A percentile compares a stretch with the other conserved stretches of the same genome.
Conservation (phyloP, 64 coral and sea anemone species). For the Montipora foliosa region DNA sequence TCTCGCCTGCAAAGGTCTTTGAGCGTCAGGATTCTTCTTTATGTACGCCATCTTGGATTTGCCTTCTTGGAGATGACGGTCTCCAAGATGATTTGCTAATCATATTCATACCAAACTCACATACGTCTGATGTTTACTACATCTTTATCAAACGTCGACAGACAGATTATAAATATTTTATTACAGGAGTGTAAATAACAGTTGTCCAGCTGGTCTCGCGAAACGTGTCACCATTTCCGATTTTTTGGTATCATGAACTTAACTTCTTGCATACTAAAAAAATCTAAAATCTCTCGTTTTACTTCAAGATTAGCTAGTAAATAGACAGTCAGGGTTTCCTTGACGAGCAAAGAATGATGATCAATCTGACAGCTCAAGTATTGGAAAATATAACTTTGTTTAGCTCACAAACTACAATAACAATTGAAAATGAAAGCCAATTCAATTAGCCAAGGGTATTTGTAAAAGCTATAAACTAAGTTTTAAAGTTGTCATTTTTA, state of each 20-base stretch:
- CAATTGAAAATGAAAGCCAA: not conserved
- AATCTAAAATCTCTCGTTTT: not conserved
- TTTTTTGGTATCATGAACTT: not conserved
- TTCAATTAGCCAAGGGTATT: not conserved
- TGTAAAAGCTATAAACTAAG: not conserved
- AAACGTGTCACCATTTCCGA: not conserved
- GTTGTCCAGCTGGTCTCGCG: too few relatives aligned
- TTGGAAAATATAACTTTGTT: not conserved
- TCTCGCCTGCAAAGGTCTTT: slow-evolving; percentile 88
- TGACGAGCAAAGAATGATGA: slow-evolving; percentile 32
- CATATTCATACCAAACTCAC: slow-evolving; percentile 58
- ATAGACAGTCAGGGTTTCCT: not conserved
- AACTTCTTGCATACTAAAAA: not conserved
- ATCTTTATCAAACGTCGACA: not conserved
- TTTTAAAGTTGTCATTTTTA: not conserved
- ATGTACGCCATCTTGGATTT: slow-evolving; percentile 95
- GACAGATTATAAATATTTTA: slow-evolving; percentile 35
- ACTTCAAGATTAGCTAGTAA: not conserved
- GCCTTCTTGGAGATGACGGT: slow-evolving; percentile 60
- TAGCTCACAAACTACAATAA: not conserved
- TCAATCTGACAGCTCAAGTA: not conserved
- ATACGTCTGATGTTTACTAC: slow-evolving; percentile 24
- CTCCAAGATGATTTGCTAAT: slow-evolving; percentile 63
- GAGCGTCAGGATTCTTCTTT: slow-evolving; percentile 91
- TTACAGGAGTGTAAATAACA: not conserved